Base-by-base conservation (phyloP, 2,113 vertebrate species). In the Trachemys scripta region DNA sequence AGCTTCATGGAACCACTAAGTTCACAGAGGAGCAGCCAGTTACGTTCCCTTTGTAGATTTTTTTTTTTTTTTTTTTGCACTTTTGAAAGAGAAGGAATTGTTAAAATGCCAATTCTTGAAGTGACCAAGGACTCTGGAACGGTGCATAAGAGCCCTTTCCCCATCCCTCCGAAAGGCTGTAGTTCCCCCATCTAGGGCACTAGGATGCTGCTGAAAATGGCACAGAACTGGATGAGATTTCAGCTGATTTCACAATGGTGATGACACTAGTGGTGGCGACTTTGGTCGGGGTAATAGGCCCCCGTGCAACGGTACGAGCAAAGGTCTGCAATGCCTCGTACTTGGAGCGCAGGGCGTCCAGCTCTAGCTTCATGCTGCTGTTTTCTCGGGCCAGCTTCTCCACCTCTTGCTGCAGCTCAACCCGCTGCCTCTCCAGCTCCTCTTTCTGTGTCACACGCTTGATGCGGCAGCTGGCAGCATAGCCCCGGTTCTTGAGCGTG, bases 241-340 rank as follows among this genome's bases (percentile, higher is more conserved):
- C 98, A 0, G 98, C 94, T 0, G 99, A 99, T 96, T 99, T 99
- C 96, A 99, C 99, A 2, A 99, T 99, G 98, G 99, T 99, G 98
- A 99, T 99, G 98, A 99, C 99, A 50, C 99, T 99, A 98, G 99
- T 99, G 97, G 99, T 98, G 95, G 99, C 99, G 79, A 99, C 99
- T 97, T 99, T 99, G 94, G 99, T 98, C 2, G 99, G 98, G 86
- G 98, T 98, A 65, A 99, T 98, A 22, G 99, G 98, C 92, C 99
- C 98, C 25, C 98, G 98, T 95, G 99, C 99, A 89, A 99, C 99
- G 62, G 99, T 99, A 97, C 99, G 98, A 95, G 99, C 99, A 22
- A 99, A 99, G 93, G 98, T 99, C 98, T 99, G 99, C 97, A 99
- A 98, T 54, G 99, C 99, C 96, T 99, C 99, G 65, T 99, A 99